Base-by-base conservation (phyloP, 2,888 invertebrate genomes). In the Amiota communis region DNA sequence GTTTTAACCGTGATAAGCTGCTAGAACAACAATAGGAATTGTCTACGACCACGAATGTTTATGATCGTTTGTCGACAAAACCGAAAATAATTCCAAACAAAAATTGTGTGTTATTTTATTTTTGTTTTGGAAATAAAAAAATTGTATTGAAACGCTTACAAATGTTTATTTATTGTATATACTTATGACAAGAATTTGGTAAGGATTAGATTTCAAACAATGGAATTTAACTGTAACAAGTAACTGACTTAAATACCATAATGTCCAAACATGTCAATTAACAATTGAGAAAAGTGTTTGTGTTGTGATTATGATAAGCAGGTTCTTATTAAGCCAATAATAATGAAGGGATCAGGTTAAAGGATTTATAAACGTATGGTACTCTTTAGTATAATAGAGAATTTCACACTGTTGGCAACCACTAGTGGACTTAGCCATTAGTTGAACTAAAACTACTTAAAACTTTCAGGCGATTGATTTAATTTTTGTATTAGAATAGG, bases 91-190 rank as follows among this genome's bases (percentile, higher is more conserved):
- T 36, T 36, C 11, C 11, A 13, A 65, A 51, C 20, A 20, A 8
- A 51, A 68, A 53, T 53, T 8, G 6, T 47, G 12, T 68, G 11
- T n/a, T 36, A 51, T 65, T 36, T 17, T 65, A 65, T 49, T 65
- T 65, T 65, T 53, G 67, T 68, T n/a, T 57, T 70, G 57, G 47
- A 57, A 70, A 70, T 36, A 12, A 61, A 23, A n/a, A n/a, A 47
- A 59, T 57, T 57, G 57, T 57, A 15, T 17, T 57, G 20, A 48
- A 68, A 53, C n/a, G 57, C 3, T 20, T 48, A 12, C 57, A 51
- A 74, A 74, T 72, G 73, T 36, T 36, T 36, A 36, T 76, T 78
- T 76, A 72, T 77, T 78, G n/a, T 72, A 15, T 75, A 76, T 72
- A 73, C 76, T 78, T 76, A 74, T 51, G 71, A 64, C 68, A 71